Evolutionary conservation across 2,888 invertebrate genomes (phyloP), one percentile per base, ranked within the genome.

Genomic region (Leptopilina drosophilae): DNA sequence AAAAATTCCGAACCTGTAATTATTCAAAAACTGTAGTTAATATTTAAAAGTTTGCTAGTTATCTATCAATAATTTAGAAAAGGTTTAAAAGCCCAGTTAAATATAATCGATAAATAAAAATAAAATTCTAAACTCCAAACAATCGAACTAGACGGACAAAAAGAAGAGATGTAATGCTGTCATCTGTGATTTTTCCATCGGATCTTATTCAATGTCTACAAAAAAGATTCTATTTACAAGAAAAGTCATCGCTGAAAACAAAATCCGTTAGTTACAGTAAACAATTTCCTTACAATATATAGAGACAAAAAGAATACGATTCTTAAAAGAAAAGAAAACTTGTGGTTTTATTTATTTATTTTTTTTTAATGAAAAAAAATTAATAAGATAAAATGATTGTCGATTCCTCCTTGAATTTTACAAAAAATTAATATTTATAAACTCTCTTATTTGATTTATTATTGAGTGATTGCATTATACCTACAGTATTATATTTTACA

Each of bases 101-200:
- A 12, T 33, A 49, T 49, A 49, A 11, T 12, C 4, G 0, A 49
- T 49, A 11, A 49, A 49, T 49, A 49, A 49, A 49, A 49, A 49
- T 49, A 49, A 42, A 49, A 11, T 49, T 11, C 4, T 49, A 9
- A 49, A 49, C 49, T 49, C 11, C 2, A 11, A 56, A 33, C n/a
- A 56, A 73, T 53, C 33, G 26, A 73, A 73, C 40, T 40, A 73
- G 56, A 56, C 56, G 33, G 56, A 73, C n/a, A 40, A 73, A 59
- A 56, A 73, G 59, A 73, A n/a, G 11, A 26, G 5, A 59, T 33
- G 73, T n/a, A 73, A 73, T 40, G 5, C 49, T 20, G 14, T 26
- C 26, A 26, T 20, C 8, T 8, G 7, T 33, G 20, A n/a, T 5
- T 15, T 53, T 49, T 69, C 69, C 33, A 33, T 20, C 46, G 11